These are phyloP conservation scores for Novumbra hubbsi DNA, from an alignment of 2,797 vertebrate species.

Conservation along the genomic window DNA sequence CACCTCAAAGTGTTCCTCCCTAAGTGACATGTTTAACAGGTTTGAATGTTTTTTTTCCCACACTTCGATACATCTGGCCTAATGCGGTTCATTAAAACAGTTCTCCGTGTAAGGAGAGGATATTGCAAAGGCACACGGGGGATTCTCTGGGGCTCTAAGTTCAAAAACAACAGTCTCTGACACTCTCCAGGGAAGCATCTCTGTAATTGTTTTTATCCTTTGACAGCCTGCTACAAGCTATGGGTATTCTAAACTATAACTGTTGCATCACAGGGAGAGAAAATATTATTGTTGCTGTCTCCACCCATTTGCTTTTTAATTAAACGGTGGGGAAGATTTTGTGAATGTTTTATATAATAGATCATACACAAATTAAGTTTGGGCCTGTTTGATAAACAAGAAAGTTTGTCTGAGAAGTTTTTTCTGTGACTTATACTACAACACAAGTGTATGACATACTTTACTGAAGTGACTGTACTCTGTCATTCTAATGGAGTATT, in stretches of 20 bases:
- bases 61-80: conserved; percentile 27
- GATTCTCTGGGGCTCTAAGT: conserved; percentile 23
- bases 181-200: conserved; percentile 6
- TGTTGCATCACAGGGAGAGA: conserved; percentile 2
- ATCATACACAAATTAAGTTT: not conserved
- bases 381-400: not conserved
- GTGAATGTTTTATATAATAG: not conserved
- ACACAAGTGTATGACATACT: not conserved
- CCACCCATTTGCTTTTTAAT: not conserved
- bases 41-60: conserved; percentile 40
- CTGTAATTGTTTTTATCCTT: conserved; percentile 29
- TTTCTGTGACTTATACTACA: too few species aligned
- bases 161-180: conserved; percentile 49
- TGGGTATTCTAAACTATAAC: conserved; percentile 1
- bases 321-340: not conserved
- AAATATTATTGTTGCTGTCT: not conserved
- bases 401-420: too few species aligned
- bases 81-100: conserved; percentile 50
- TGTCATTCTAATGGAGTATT: too few species aligned
- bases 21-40: conserved; percentile 49
- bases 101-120: conserved; percentile 30
- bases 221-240: conserved; percentile 4
- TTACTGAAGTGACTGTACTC: not conserved
- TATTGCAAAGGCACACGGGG: conserved; percentile 19
- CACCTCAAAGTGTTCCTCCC: conserved; percentile 28